Percentiles rank a stretch among this genome's conserved stretches.
phyloP scores from a whole-genome alignment of 2,797 vertebrate species.

The Amniataba percoides region DNA sequence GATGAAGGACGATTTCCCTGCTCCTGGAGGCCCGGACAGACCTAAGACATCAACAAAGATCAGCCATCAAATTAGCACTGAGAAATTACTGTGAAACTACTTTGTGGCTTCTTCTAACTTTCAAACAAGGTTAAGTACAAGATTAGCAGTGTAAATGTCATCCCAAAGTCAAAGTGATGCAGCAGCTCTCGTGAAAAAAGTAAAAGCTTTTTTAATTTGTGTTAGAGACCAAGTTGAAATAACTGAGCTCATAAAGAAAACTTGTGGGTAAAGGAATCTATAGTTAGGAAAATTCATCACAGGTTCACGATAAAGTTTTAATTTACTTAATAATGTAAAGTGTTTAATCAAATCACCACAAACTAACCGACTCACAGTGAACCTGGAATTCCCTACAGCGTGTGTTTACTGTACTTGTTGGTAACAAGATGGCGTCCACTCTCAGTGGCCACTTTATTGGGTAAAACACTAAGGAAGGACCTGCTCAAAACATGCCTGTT shows the following conservation, averaged over 20 bases:
- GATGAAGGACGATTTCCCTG: conserved; percentile 97
- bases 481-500: no score
- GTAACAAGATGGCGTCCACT: background rate
- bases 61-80: conserved; percentile 16
- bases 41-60: conserved; percentile 78
- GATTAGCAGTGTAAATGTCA: background rate
- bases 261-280: background rate
- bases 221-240: background rate
- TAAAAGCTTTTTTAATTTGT: background rate
- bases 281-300: background rate
- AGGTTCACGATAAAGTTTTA: background rate
- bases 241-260: background rate
- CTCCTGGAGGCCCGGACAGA: conserved; percentile 96
- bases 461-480: no score
- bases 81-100: background rate
- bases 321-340: no score
- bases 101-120: background rate
- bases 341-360: background rate
- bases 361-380: background rate
- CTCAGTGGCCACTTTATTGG: background rate
- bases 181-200: background rate
- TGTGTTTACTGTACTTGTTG: background rate
- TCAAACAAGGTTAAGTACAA: background rate
- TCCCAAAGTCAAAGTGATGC: background rate
- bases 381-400: background rate